Evolutionary conservation across 2,797 vertebrate species (phyloP), one percentile per base, ranked within the genome.

Genomic region (Ctenochaetus hawaiiensis): DNA sequence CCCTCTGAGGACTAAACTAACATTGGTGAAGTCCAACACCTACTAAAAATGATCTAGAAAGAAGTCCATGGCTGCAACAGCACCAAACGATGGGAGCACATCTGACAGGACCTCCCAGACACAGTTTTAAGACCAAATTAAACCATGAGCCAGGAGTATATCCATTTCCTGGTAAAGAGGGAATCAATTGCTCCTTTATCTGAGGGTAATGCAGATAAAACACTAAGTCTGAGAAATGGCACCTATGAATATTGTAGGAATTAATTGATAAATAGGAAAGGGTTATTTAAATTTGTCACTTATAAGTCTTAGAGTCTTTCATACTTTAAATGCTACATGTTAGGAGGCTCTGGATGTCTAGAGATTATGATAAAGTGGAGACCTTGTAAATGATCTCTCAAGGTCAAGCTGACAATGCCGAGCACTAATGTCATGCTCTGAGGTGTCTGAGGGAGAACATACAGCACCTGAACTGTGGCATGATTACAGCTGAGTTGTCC

Each of bases 201-300:
- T 14, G 69, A 26, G 16, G 23, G 6, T 6, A 20, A 12, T 49
- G n/a, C 6, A 68, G 17, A 4, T 6, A 20, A 48, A 9, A 2
- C 17, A 60, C 47, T 67, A n/a, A 61, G 53, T 52, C 47, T 39
- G 13, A 62, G 58, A 41, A 39, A 56, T 22, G 22, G 48, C 59
- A 44, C 51, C 23, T 18, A 37, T 57, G n/a, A 63, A 13, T 26
- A 23, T 16, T 6, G 23, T 16, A 53, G 20, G 23, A 23, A 52
- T 22, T 14, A 6, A 14, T 16, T 5, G 22, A 8, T 14, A 3
- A 26, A 30, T 26, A 26, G 14, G 52, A 54, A 26, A 26, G 23
- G 0, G 3, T 16, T 6, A 30, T 54, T 54, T 54, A 7, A 14
- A 8, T 30, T 26, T 1, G 13, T 26, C 16, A 53, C 12, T 8